These are phyloP conservation scores for Nowickia ferox DNA, from an alignment of 2,888 invertebrate species.

Conservation along the genomic window DNA sequence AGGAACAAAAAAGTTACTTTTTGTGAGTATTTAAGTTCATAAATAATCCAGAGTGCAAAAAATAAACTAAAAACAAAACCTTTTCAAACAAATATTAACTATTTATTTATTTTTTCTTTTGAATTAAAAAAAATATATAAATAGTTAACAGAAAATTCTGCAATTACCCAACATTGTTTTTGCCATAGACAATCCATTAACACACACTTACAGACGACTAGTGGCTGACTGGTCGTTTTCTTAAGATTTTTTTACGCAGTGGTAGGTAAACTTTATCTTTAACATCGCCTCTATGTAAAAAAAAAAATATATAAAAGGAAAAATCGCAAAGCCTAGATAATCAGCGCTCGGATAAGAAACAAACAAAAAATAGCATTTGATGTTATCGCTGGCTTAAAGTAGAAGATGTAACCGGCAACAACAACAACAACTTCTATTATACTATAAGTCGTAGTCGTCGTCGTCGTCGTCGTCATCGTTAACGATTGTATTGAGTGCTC, in stretches of 20 bases:
- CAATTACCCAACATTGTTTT: slow-evolving; percentile 62
- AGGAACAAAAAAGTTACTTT: too few species aligned
- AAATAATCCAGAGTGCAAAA: background rate
- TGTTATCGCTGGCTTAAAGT: slow-evolving; percentile 66
- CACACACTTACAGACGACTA: slow-evolving; percentile 52
- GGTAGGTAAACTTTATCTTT: slow-evolving; percentile 71
- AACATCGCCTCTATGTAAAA: slow-evolving; percentile 48
- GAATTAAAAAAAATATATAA: slow-evolving; percentile 2
- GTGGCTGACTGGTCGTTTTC: slow-evolving; percentile 28
- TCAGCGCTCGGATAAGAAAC: slow-evolving; percentile 39
- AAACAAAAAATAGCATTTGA: slow-evolving; percentile 65
- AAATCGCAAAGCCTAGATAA: slow-evolving; percentile 66
- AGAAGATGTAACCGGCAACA: slow-evolving; percentile 53
- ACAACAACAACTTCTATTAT: slow-evolving; percentile 59
- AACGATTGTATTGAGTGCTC: slow-evolving; percentile 72
- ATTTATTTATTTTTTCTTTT: background rate
- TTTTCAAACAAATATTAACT: background rate
- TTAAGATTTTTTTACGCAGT: slow-evolving; percentile 65
- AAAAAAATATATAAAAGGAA: slow-evolving; percentile 1
- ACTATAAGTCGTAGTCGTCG: too few species aligned
- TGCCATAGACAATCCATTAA: slow-evolving; percentile 57
- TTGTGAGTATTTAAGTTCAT: background rate
- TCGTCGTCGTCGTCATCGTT: slow-evolving; percentile 65
- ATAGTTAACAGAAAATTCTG: slow-evolving; percentile 18
- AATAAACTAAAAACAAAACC: background rate